These are phyloP conservation scores for Drosophila gaucha DNA, from an alignment of 2,888 invertebrate species.

Conservation along the genomic window DNA sequence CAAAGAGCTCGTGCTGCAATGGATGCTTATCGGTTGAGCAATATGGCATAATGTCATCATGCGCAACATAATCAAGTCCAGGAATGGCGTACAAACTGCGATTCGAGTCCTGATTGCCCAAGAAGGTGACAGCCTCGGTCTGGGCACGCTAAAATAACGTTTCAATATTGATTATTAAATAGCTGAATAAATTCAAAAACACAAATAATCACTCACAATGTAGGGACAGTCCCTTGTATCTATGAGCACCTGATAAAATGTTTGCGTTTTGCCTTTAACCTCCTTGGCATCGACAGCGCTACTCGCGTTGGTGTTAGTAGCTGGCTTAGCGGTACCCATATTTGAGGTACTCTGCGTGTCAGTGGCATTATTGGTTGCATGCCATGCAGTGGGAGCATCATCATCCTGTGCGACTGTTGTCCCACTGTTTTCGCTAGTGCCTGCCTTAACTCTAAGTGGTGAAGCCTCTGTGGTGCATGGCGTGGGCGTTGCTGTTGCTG, in stretches of 20 bases:
- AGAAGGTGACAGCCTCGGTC: slow-evolving; percentile 98
- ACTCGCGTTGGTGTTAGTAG: slow-evolving; percentile 14
- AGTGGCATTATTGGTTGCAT: slow-evolving; percentile 9
- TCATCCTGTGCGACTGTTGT: slow-evolving; percentile 22
- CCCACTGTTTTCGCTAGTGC: slow-evolving; percentile 10
- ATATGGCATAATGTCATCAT: slow-evolving; percentile 98
- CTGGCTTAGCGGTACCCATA: slow-evolving; percentile 38
- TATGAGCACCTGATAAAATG: slow-evolving; percentile 98
- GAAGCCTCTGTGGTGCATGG: slow-evolving; percentile 56
- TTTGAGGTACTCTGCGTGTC: slow-evolving; percentile 28
- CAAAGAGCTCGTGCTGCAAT: slow-evolving; percentile 97
- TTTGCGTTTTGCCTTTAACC: slow-evolving; percentile 95
- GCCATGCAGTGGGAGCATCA: slow-evolving; percentile 31
- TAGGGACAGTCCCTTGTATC: slow-evolving; percentile 98
- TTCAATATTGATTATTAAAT: neutral
- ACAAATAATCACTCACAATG: slow-evolving; percentile 85
- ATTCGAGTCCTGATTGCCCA: slow-evolving; percentile 98
- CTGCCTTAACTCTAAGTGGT: slow-evolving; percentile 45
- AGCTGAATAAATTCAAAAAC: too few relatives aligned
- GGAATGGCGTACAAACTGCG: slow-evolving; percentile 98
- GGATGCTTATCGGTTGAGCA: slow-evolving; percentile 93
- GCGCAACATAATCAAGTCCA: slow-evolving; percentile 98
- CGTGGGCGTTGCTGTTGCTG: slow-evolving; percentile 23
- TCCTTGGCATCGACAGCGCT: slow-evolving; percentile 87
- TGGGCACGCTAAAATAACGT: slow-evolving; percentile 90